Evolutionary conservation across 1,140 invertebrate species (phyloP), one percentile per base, ranked within the genome.

Genomic region (Chrysomallon squamiferum): DNA sequence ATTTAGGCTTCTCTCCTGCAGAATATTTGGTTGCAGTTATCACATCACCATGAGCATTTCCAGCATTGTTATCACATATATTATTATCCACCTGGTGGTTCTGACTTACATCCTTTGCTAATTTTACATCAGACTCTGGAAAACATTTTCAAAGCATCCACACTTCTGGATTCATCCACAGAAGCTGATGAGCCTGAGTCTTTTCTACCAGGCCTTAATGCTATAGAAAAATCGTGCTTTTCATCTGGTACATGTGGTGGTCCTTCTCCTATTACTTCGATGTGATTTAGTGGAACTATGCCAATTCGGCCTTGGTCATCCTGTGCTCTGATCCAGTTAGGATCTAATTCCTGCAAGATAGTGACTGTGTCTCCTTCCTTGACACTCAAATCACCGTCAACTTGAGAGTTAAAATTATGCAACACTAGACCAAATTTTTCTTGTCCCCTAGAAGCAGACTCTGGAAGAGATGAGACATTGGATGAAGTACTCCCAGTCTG

Each of bases 251-350:
- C 6, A 54, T 54, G 50, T 3, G 18, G 32, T 0, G 78, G 78
- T 52, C 71, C 73, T 41, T 59, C 65, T 50, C 73, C 87, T 72
- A 91, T 88, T 32, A 91, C 86, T 43, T 90, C 89, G 2, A 91
- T 85, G 76, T 89, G 90, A 49, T 85, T 88, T n/a, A 85, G 81
- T 3, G 90, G 90, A 78, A 90, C 89, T 49, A 90, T 87, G 1
- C 90, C 90, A 68, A 84, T 82, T 32, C 79, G 76, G 20, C 86
- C 87, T 69, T 87, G 83, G 38, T 89, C 86, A 58, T 84, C 84
- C 33, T 88, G 60, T 3, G 82, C 90, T 69, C 90, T 86, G 20
- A 88, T 84, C 90, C 90, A 92, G 66, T 91, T 87, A 29, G 85
- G 85, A 81, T 90, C 89, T 35, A 90, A 80, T 54, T 89, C 83